Percentiles rank a stretch among this genome's conserved stretches.
phyloP scores from a whole-genome alignment of 2,797 vertebrate genomes.

The Pangasius larnaudii region DNA sequence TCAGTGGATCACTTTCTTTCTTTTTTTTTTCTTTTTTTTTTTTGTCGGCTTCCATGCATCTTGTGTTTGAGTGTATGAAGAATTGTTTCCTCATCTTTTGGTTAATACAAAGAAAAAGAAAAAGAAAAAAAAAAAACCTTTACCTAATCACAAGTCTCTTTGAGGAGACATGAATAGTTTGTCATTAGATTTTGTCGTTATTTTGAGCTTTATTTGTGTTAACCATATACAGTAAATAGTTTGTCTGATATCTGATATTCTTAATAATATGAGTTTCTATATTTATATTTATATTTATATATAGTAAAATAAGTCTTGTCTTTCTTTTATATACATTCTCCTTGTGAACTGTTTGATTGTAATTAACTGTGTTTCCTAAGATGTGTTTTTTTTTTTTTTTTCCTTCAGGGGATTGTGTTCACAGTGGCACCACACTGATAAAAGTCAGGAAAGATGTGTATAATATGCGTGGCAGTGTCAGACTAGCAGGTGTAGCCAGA shows the following conservation, averaged over 20 bases:
- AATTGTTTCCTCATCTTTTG: conserved; percentile 62
- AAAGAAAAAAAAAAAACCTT: conserved; percentile 29
- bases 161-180: conserved; percentile 88
- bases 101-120: conserved; percentile 58
- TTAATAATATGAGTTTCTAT: conserved; percentile 71
- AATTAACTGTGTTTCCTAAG: conserved; percentile 99
- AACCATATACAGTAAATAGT: conserved; percentile 79
- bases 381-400: conserved; percentile 89
- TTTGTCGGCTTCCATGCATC: background rate
- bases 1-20: background rate
- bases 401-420: conserved; percentile 93
- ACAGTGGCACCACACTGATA: conserved; percentile 98
- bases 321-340: conserved; percentile 85
- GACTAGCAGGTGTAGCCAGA: conserved; percentile 86
- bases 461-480: conserved; percentile 72
- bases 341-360: conserved; percentile 96
- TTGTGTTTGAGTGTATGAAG: background rate
- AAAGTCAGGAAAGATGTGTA: conserved; percentile 82
- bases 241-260: conserved; percentile 83
- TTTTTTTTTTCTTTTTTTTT: background rate
- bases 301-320: conserved; percentile 92
- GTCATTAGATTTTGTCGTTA: conserved; percentile 86
- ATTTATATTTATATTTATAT: conserved; percentile 80
- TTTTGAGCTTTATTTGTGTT: conserved; percentile 56
- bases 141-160: conserved; percentile 66